Percentiles rank a stretch among this genome's conserved stretches.
Evolutionary conservation across 2,888 invertebrate species (phyloP).

Genomic region (Sinodicranocentrus sp.): DNA sequence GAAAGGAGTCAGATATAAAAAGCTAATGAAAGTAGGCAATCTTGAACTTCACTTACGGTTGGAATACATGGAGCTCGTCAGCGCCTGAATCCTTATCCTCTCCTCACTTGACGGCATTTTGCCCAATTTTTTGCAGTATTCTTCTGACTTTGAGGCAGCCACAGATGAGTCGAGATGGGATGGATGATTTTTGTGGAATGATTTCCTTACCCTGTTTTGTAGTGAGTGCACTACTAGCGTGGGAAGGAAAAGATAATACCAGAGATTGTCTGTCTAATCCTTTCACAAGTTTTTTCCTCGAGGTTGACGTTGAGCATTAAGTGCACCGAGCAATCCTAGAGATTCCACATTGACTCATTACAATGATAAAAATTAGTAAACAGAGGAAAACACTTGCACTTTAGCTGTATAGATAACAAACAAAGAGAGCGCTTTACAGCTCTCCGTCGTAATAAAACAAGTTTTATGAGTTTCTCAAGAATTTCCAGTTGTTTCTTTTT

Average conservation of each 20-base stretch:
- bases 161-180: constrained; percentile 19
- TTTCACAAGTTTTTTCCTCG: no score
- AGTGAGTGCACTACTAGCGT: no score
- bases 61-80: constrained; percentile 73
- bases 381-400: background rate
- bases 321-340: constrained; percentile 18
- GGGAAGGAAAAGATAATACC: no score
- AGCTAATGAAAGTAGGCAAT: constrained; percentile 30
- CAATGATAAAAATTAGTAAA: constrained; percentile 41
- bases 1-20: constrained; percentile 6
- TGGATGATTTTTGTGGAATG: no score
- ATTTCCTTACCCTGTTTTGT: background rate
- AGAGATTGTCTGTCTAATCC: no score
- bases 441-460: constrained; percentile 42
- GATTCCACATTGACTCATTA: constrained; percentile 47
- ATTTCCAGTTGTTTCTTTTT: constrained; percentile 46
- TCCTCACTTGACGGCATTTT: constrained; percentile 67
- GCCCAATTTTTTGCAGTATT: constrained; percentile 56
- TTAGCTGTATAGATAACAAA: constrained; percentile 16
- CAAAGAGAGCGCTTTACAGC: constrained; percentile 33
- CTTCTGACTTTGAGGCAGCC: constrained; percentile 3
- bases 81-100: constrained; percentile 71
- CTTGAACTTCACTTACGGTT: constrained; percentile 68
- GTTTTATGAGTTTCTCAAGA: constrained; percentile 48
- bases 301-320: no score